These are phyloP conservation scores for Lucifuga dentata DNA, from an alignment of 2,113 vertebrate genomes.

Conservation along the genomic window DNA sequence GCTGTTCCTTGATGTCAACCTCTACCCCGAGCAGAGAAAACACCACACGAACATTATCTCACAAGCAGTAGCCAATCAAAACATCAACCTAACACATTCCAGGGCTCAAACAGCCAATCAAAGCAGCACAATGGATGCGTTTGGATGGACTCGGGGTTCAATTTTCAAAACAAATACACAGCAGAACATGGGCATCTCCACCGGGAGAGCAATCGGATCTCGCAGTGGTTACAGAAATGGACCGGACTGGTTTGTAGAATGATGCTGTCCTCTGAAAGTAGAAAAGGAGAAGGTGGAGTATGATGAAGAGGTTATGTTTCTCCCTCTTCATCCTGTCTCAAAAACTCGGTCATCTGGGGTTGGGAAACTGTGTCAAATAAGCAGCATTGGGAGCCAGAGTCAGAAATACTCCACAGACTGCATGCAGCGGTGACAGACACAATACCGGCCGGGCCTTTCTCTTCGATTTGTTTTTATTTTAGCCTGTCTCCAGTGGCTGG, in stretches of 20 bases:
- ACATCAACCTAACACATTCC: slow-evolving; percentile 66
- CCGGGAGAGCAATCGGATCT: slow-evolving; percentile 50
- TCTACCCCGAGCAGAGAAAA: slow-evolving; percentile 35
- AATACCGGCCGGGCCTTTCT: too few relatives aligned
- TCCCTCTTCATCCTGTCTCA: slow-evolving; percentile 8
- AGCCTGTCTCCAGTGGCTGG: not conserved
- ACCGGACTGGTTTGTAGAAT: slow-evolving; percentile 28
- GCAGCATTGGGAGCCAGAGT: not conserved
- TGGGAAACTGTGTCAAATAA: slow-evolving; percentile 10
- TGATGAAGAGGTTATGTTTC: slow-evolving; percentile 3
- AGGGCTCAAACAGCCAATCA: slow-evolving; percentile 61
- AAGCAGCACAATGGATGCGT: slow-evolving; percentile 52
- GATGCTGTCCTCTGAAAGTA: slow-evolving; percentile 11
- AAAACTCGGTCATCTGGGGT: slow-evolving; percentile 45
- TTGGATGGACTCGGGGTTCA: slow-evolving; percentile 44
- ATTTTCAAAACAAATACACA: slow-evolving; percentile 67
- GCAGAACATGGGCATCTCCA: slow-evolving; percentile 41
- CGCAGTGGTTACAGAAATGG: slow-evolving; percentile 40
- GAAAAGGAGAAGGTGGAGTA: slow-evolving; percentile 12
- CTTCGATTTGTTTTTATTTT: not conserved
- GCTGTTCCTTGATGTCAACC: slow-evolving; percentile 54
- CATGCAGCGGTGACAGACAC: slow-evolving; percentile 11
- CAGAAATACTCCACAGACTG: not conserved
- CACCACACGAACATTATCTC: slow-evolving; percentile 51
- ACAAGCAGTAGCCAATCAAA: slow-evolving; percentile 64